These are phyloP conservation scores for Tenthredo amoena DNA, from an alignment of 2,888 invertebrate genomes.

Conservation along the genomic window DNA sequence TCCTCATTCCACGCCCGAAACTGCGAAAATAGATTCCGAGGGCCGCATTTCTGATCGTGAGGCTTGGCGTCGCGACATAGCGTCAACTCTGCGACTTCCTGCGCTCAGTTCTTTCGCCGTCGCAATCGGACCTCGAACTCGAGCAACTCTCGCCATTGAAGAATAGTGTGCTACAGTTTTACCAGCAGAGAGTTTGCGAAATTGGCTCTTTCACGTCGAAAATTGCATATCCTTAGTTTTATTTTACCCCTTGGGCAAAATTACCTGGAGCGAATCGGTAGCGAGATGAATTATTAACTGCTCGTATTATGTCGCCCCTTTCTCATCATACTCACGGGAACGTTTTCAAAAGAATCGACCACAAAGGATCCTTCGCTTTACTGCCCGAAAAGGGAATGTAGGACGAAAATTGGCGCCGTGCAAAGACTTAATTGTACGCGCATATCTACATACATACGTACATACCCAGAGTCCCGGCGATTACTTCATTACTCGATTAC, in stretches of 20 bases:
- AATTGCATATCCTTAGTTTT: conserved; percentile 24
- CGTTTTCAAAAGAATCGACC: conserved; percentile 43
- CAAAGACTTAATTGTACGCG: conserved; percentile 15
- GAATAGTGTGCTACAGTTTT: conserved; percentile 8
- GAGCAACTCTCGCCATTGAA: not conserved
- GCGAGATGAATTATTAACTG: conserved; percentile 43
- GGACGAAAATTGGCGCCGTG: conserved; percentile 39
- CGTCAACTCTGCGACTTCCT: conserved; percentile 54
- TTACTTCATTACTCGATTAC: conserved; percentile 22
- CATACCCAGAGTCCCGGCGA: not conserved
- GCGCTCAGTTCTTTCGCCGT: not conserved
- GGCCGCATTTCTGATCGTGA: conserved; percentile 51
- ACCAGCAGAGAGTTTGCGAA: not conserved
- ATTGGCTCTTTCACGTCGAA: conserved; percentile 14
- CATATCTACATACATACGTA: not conserved
- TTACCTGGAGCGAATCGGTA: conserved; percentile 7
- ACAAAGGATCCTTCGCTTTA: conserved; percentile 31
- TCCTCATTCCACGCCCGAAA: conserved; percentile 68
- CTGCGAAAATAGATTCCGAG: conserved; percentile 48
- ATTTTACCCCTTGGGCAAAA: conserved; percentile 16
- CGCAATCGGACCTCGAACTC: conserved; percentile 14
- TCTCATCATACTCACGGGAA: conserved; percentile 27
- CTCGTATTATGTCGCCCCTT: not conserved
- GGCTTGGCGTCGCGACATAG: conserved; percentile 55
- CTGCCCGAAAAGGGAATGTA: conserved; percentile 46